Base-by-base conservation (phyloP, 2,888 invertebrate genomes). In the Oligia fasciuncula region DNA sequence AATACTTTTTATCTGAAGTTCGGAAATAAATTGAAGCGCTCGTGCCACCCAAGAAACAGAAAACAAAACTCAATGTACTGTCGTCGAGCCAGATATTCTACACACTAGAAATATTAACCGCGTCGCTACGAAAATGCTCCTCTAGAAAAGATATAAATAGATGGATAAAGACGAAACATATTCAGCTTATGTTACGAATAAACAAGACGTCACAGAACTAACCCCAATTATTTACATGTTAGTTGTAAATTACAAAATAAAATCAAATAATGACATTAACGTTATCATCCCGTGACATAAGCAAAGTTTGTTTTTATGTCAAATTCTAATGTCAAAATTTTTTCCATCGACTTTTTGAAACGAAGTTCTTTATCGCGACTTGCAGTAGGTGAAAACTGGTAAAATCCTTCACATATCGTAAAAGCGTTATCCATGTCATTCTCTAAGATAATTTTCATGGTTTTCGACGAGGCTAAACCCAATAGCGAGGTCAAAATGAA, bases 1-100 rank as follows among this genome's bases (percentile, higher is more conserved):
- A 91, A 92, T 89, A 88, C 87, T 91, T 90, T 91, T 92, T 92
- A 92, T 92, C 91, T 87, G 54, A 85, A 87, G 85, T 90, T 82
- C 79, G 85, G 85, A 91, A 89, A 90, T 91, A 91, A 90, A 92
- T 84, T 89, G 90, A 90, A 84, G 84, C 84, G 79, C 85, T 80
- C 88, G 88, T 89, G 89, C 90, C 92, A 88, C 91, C 89, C 91
- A 89, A 82, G 85, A 86, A 77, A 88, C 86, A 86, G 89, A 90
- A 91, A 90, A 90, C 89, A 88, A 89, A 87, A 87, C 84, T 81
- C 78, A 76, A 87, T 77, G 84, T 84, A 84, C 87, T 85, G 87
- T 88, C 85, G 76, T 84, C 87, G 81, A 77, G 70, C 76, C 80
- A 83, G 87, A 86, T 89, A 88, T 86, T 85, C 86, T 91, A 88